phyloP scores from a whole-genome alignment of 2,113 vertebrate genomes.

The Ammospiza nelsoni region DNA sequence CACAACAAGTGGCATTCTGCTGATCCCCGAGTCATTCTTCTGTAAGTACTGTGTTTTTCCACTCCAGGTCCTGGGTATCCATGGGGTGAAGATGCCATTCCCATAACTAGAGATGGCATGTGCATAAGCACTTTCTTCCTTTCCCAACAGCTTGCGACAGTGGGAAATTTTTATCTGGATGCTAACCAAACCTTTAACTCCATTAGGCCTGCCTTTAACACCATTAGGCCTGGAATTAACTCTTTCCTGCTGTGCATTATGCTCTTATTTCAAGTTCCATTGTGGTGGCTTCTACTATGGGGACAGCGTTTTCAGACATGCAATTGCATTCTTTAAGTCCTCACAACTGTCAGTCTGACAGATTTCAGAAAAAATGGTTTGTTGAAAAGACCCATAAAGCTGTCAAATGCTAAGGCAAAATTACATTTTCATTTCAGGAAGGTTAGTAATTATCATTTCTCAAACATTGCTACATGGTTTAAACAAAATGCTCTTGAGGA shows the following conservation, averaged over 20 bases:
- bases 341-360: background rate
- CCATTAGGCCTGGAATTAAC: background rate
- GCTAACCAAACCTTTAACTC: background rate
- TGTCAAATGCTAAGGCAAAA: conserved; percentile 4
- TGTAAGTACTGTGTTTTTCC: background rate
- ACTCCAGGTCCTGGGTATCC: too few species aligned
- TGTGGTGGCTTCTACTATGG: background rate
- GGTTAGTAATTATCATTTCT: conserved; percentile 31
- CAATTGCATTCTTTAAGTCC: background rate
- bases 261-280: background rate
- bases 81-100: background rate
- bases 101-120: background rate
- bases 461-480: background rate
- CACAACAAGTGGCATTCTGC: fast-evolving
- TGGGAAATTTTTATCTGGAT: background rate
- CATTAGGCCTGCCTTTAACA: background rate
- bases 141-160: background rate
- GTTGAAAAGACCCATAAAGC: conserved; percentile 1
- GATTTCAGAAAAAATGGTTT: conserved; percentile 7
- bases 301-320: background rate
- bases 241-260: background rate
- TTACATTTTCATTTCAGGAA: conserved; percentile 37
- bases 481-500: conserved; percentile 11
- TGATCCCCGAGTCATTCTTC: background rate
- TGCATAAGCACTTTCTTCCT: background rate